phyloP scores from a whole-genome alignment of 2,888 invertebrate species.

The Neoaliturus tenellus region DNA sequence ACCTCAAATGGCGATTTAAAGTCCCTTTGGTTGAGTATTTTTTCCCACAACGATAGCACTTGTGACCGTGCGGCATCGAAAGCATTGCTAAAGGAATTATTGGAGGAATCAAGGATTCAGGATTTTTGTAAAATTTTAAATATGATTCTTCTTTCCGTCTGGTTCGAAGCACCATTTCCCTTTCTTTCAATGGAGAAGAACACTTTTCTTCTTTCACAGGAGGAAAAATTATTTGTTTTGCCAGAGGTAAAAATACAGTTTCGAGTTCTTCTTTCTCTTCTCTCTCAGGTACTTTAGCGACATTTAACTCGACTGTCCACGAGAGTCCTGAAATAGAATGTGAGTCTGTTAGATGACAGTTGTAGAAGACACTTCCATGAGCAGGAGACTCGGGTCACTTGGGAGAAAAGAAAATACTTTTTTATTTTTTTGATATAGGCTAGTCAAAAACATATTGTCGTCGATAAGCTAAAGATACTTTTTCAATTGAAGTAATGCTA shows the following conservation, averaged over 20 bases:
- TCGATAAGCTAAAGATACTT: too few relatives aligned
- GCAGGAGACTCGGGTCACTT: too few relatives aligned
- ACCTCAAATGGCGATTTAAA: slow-evolving; percentile 81
- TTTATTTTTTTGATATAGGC: too few relatives aligned
- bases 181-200: not conserved
- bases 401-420: too few relatives aligned
- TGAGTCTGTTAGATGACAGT: not conserved
- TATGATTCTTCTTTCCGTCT: not conserved
- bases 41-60: slow-evolving; percentile 53
- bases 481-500: too few relatives aligned
- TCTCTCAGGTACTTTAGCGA: slow-evolving; percentile 14
- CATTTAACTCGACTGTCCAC: slow-evolving; percentile 55
- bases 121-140: not conserved
- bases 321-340: slow-evolving; percentile 52
- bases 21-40: slow-evolving; percentile 77
- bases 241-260: not conserved
- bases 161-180: not conserved
- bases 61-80: slow-evolving; percentile 5
- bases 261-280: slow-evolving; percentile 18
- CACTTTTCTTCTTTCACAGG: not conserved
- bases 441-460: too few relatives aligned
- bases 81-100: slow-evolving; percentile 5
- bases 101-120: not conserved
- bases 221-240: not conserved
- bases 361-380: too few relatives aligned